Percentiles rank a stretch among this genome's conserved stretches.
phyloP scores from a whole-genome alignment of 2,113 vertebrate genomes.

The Anarhynchus alexandrinus region DNA sequence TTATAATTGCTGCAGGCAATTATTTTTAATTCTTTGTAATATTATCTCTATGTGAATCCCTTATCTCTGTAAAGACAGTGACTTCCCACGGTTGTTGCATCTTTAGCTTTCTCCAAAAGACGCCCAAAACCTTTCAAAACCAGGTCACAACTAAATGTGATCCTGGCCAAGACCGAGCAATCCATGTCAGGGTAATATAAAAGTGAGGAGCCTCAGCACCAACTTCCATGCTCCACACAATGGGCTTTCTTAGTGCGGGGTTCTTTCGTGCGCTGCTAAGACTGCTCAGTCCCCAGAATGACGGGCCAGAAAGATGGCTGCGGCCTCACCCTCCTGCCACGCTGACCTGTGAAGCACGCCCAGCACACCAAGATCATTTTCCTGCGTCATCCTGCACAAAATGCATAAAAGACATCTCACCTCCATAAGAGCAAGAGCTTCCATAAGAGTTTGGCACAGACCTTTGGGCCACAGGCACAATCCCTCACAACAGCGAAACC shows the following conservation, averaged over 20 bases:
- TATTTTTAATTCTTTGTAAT: not conserved
- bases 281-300: not conserved
- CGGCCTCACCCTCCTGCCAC: not conserved
- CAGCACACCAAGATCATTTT: not conserved
- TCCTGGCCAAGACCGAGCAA: not conserved
- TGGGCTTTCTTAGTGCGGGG: rapidly evolving
- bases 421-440: not conserved
- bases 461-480: not conserved
- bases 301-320: not conserved
- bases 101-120: not conserved
- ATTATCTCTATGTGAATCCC: not conserved
- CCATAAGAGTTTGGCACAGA: not conserved
- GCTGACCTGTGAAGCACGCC: not conserved
- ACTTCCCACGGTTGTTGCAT: not conserved
- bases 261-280: not conserved
- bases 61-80: not conserved
- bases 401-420: not conserved
- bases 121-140: not conserved
- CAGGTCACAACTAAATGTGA: not conserved
- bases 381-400: not conserved
- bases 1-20: not conserved
- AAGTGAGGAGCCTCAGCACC: not conserved
- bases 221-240: not conserved
- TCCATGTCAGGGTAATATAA: not conserved
- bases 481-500: not conserved